phyloP scores from a whole-genome alignment of 2,888 invertebrate species.

The Tethea ocularis region DNA sequence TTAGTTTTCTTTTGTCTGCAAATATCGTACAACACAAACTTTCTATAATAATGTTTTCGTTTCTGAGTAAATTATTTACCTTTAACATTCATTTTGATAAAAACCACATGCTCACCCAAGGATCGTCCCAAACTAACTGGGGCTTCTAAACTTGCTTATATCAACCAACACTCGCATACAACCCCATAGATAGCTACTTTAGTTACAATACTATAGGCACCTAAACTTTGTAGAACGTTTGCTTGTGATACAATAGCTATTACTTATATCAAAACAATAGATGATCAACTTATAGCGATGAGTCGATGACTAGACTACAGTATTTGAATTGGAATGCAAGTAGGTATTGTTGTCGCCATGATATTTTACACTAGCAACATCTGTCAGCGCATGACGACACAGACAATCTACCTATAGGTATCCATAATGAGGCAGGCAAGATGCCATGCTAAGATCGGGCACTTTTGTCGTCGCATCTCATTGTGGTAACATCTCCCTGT shows the following conservation, averaged over 20 bases:
- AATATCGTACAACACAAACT: slow-evolving; percentile 1
- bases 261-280: slow-evolving; percentile 42
- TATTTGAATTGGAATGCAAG: neutral
- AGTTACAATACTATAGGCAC: neutral
- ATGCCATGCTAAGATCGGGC: no score
- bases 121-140: neutral
- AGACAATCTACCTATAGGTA: no score
- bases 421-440: no score
- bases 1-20: slow-evolving; percentile 24
- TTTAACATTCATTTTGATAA: neutral
- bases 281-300: slow-evolving; percentile 21
- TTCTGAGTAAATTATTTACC: slow-evolving; percentile 15
- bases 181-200: no score
- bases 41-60: neutral
- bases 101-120: neutral
- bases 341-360: no score
- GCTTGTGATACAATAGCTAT: slow-evolving; percentile 22
- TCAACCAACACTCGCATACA: no score
- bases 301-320: no score
- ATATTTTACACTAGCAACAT: no score
- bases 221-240: neutral
- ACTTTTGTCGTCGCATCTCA: no score
- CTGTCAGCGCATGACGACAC: no score
- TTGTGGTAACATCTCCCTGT: no score
- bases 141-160: no score